phyloP scores from a whole-genome alignment of 37 sponge, comb jelly and placozoan species.

The Amphimedon queenslandica region DNA sequence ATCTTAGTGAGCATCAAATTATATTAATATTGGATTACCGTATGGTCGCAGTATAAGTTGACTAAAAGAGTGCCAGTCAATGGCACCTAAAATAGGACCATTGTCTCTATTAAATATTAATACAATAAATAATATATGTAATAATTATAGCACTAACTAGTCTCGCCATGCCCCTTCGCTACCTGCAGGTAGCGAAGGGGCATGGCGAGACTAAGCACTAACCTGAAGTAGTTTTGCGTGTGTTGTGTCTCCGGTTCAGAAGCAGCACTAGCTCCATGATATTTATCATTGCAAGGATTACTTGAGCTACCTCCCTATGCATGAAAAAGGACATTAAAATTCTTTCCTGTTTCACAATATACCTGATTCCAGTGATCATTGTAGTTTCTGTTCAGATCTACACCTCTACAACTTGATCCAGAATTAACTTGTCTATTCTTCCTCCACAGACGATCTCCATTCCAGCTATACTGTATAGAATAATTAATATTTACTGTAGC shows the following conservation, averaged over 20 bases:
- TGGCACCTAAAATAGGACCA: slow-evolving; percentile 53
- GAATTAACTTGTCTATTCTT: slow-evolving; percentile 32
- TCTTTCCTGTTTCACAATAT: slow-evolving; percentile 4
- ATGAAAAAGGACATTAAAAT: not conserved
- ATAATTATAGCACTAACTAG: no score
- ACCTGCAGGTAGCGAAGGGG: no score
- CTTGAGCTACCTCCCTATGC: slow-evolving; percentile 4
- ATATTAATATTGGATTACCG: slow-evolving; percentile 10
- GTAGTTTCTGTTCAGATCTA: slow-evolving; percentile 70
- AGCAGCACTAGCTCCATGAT: slow-evolving; percentile 24
- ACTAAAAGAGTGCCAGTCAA: slow-evolving; percentile 70
- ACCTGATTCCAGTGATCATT: slow-evolving; percentile 62
- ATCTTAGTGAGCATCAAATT: not conserved
- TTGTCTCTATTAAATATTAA: slow-evolving; percentile 11
- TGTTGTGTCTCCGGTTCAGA: slow-evolving; percentile 53
- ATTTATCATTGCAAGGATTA: slow-evolving; percentile 33
- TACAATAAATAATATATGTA: no score
- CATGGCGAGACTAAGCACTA: no score
- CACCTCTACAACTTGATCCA: slow-evolving; percentile 31
- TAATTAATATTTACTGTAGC: no score
- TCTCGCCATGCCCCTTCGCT: no score
- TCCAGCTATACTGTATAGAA: slow-evolving; percentile 41
- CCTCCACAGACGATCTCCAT: slow-evolving; percentile 52
- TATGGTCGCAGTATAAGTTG: slow-evolving; percentile 61
- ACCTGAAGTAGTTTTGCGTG: slow-evolving; percentile 52